Evolutionary conservation across 2,113 vertebrate genomes (phyloP).

Genomic region (Lepus europaeus): DNA sequence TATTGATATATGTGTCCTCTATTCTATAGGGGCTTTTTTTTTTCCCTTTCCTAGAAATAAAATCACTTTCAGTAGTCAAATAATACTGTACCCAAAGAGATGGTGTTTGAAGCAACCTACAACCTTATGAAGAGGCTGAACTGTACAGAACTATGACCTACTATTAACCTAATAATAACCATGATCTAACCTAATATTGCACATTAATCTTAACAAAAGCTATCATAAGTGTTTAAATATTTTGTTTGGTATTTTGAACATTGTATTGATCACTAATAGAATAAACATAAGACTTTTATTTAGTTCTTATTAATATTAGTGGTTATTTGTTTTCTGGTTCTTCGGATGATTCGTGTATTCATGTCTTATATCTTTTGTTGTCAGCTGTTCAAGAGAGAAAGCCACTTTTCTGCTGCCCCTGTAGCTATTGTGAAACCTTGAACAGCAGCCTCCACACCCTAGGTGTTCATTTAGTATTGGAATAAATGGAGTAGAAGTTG

Average conservation of each 20-base stretch:
- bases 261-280: background rate
- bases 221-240: background rate
- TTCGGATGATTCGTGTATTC: background rate
- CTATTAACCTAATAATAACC: too few relatives aligned
- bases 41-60: conserved; percentile 15
- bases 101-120: background rate
- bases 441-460: background rate
- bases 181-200: background rate
- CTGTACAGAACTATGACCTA: background rate
- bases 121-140: background rate
- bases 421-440: background rate
- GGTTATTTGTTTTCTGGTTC: background rate
- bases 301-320: background rate
- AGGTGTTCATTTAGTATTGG: too few relatives aligned
- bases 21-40: background rate
- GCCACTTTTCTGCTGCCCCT: too few relatives aligned
- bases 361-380: background rate
- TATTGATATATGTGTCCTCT: background rate
- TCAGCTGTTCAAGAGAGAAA: background rate
- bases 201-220: background rate
- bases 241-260: background rate
- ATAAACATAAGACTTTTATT: background rate
- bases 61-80: background rate
- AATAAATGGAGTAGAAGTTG: background rate
- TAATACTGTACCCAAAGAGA: background rate